Conservation (phyloP, 1,140 invertebrate species). For the Aphidius ervi region DNA sequence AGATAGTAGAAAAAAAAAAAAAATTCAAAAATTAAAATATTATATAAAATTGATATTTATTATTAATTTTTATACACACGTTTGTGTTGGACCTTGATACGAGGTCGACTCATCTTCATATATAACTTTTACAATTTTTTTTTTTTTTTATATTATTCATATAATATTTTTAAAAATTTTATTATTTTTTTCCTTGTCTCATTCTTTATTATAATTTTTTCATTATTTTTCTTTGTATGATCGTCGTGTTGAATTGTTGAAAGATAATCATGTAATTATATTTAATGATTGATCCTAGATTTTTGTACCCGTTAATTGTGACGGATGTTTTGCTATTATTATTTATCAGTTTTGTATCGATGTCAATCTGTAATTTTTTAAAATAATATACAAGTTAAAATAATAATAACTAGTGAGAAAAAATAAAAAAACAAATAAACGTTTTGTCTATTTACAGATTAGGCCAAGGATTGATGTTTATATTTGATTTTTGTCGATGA, state of each 20-base stretch:
- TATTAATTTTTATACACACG: no score
- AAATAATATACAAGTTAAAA: neutral
- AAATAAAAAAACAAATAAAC: neutral
- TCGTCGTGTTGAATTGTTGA: neutral
- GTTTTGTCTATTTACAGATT: conserved; percentile 11
- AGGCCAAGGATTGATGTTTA: conserved; percentile 12
- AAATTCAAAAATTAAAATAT: no score
- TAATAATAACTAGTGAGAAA: no score
- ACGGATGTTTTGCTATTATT: neutral
- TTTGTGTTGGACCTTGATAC: no score
- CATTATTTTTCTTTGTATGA: neutral
- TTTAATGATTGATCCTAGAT: conserved; percentile 7
- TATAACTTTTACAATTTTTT: no score
- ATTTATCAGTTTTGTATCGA: conserved; percentile 7
- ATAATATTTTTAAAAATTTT: no score
- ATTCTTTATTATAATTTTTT: neutral
- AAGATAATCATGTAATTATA: conserved; percentile 8
- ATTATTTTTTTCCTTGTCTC: no score
- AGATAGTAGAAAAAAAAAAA: neutral
- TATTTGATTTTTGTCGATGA: conserved; percentile 2
- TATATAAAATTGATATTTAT: no score
- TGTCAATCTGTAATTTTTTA: conserved; percentile 2
- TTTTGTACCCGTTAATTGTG: neutral
- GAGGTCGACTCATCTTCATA: no score
- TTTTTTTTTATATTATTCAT: no score